A percentile compares a stretch with the other conserved stretches of the same genome.
Conservation (phyloP, 2,888 invertebrate species). For the Tenthredo livida region DNA sequence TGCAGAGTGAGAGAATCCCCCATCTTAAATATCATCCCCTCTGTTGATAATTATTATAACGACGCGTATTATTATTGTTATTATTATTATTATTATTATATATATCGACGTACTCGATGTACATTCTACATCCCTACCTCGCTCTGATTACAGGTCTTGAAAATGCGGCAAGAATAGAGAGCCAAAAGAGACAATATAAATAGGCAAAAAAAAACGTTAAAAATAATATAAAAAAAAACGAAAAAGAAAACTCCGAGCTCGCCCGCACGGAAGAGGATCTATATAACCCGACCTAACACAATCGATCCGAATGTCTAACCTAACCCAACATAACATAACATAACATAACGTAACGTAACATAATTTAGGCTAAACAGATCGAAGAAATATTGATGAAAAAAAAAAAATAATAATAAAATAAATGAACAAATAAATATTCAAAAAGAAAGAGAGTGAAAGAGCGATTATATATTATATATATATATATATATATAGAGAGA, state of each 20-base stretch:
- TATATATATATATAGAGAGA: too few relatives aligned
- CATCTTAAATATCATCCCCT: not conserved
- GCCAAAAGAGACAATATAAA: conserved; percentile 32
- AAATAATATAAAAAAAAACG: not conserved
- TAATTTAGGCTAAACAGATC: not conserved
- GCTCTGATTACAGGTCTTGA: conserved; percentile 48
- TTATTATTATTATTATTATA: too few relatives aligned
- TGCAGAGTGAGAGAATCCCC: not conserved
- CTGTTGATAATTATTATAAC: not conserved
- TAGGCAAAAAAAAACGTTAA: not conserved
- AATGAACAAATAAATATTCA: conserved; percentile 31
- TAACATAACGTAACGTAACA: not conserved
- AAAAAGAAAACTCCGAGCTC: not conserved
- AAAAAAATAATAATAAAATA: conserved; percentile 43
- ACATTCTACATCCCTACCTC: conserved; percentile 16
- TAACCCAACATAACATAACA: not conserved
- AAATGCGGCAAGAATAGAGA: conserved; percentile 23
- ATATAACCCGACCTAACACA: conserved; percentile 38
- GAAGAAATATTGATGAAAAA: conserved; percentile 46
- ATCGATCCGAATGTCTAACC: conserved; percentile 32
- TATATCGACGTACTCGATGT: not conserved
- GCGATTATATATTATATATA: too few relatives aligned
- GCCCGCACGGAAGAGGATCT: conserved; percentile 31
- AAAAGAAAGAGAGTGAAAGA: conserved; percentile 47
- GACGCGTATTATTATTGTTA: not conserved